Conservation (phyloP, 2,888 invertebrate genomes). For the Habroteleia sp. region DNA sequence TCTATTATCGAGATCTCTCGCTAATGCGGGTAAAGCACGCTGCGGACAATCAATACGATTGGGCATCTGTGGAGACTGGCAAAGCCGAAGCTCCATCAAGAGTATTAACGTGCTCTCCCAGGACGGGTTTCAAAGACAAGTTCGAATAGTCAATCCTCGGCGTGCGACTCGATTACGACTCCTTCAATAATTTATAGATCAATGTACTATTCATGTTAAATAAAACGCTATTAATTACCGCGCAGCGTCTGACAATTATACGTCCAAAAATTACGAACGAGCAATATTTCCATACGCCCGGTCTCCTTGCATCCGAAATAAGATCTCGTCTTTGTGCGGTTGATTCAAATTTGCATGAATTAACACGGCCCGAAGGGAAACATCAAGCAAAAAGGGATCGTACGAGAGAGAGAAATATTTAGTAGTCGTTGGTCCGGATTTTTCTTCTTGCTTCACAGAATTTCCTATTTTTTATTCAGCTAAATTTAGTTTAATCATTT, state of each 20-base stretch:
- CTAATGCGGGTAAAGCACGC: slow-evolving; percentile 63
- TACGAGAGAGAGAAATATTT: background rate
- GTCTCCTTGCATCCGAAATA: background rate
- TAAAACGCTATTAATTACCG: slow-evolving; percentile 30
- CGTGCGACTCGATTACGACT: slow-evolving; percentile 14
- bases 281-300: background rate
- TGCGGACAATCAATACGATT: slow-evolving; percentile 65
- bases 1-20: slow-evolving; percentile 64
- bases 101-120: slow-evolving; percentile 62
- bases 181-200: slow-evolving; percentile 54
- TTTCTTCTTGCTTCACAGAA: background rate
- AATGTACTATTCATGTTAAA: slow-evolving; percentile 23
- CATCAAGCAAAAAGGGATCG: background rate
- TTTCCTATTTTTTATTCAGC: background rate
- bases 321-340: slow-evolving; percentile 12
- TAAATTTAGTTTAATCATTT: background rate
- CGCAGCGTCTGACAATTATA: background rate
- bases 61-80: slow-evolving; percentile 61
- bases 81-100: slow-evolving; percentile 63
- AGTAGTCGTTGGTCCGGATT: slow-evolving; percentile 1
- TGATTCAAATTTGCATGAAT: slow-evolving; percentile 34
- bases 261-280: slow-evolving; percentile 2
- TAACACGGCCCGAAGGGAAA: slow-evolving; percentile 5
- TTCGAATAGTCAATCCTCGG: slow-evolving; percentile 36
- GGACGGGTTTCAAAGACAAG: slow-evolving; percentile 56